Evolutionary conservation across 2,888 invertebrate species (phyloP), one percentile per base, ranked within the genome.

Genomic region (Orchesella flavescens): DNA sequence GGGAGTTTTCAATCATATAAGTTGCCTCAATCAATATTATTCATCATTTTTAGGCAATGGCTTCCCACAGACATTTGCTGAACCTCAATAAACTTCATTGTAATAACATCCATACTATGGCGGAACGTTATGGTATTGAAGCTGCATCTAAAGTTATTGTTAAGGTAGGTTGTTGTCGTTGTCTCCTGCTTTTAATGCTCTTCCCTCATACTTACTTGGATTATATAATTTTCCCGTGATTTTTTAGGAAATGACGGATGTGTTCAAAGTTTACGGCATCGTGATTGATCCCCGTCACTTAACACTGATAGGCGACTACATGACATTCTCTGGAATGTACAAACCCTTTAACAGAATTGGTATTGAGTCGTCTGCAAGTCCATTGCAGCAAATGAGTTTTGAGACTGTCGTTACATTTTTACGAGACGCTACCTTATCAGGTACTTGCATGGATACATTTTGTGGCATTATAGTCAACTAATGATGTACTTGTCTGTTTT

Each of bases 221-320:
- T n/a, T n/a, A n/a, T n/a, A n/a, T n/a, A 34, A 19, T 19, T 68
- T 65, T 43, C 46, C 53, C 1, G 24, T 13, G 89, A 93, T 17
- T 17, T 19, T 57, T 17, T 7, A 63, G 91, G 99, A 99, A 92
- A 95, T 99, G 65, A 94, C 95, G 90, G 95, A 96, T 89, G 99
- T 99, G 46, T 99, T 99, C 90, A 95, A 95, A 88, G 97, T 97
- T 0, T 99, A 99, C 89, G 98, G 98, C 34, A 99, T 99, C 89
- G 93, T 94, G 10, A 98, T 99, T 2, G 97, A 99, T 91, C 94
- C 95, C 0, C 93, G 99, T 24, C 99, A 99, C 92, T 92, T 99
- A 89, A 93, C 94, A 0, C 91, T 99, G 5, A 93, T 99, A 74
- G 96, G 99, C 0, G 99, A 99, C 91, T 99, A 98, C 90, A 99